Conservation (phyloP, 2,888 invertebrate species). For the Hypolimnas misippus region DNA sequence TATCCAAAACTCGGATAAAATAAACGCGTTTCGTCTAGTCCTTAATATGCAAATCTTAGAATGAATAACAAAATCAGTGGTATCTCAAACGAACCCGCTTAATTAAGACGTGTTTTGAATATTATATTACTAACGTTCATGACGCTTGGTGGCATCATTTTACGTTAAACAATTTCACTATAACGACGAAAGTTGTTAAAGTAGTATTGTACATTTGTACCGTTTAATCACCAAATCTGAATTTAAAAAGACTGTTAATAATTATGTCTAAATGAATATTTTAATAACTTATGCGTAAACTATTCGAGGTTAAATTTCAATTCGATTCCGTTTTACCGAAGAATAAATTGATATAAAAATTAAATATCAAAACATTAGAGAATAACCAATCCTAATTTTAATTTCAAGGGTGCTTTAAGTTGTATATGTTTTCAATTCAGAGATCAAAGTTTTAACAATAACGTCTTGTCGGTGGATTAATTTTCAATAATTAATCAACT, state of each 20-base stretch:
- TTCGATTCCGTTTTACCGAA: no score
- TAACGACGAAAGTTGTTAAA: not conserved
- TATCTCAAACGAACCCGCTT: conserved; percentile 30
- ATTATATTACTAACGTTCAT: conserved; percentile 37
- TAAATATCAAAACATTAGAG: no score
- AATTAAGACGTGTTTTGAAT: conserved; percentile 49
- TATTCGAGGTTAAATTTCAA: no score
- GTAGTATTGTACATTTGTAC: not conserved
- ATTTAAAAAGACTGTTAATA: not conserved
- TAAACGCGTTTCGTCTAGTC: conserved; percentile 18
- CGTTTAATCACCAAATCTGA: not conserved
- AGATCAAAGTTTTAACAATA: no score
- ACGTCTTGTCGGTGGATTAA: no score
- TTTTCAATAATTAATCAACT: no score
- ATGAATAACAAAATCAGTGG: conserved; percentile 39
- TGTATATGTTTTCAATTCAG: no score
- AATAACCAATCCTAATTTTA: no score
- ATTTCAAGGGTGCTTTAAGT: no score
- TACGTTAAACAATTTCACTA: conserved; percentile 7
- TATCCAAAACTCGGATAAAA: not conserved
- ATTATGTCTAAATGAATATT: no score
- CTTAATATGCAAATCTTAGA: conserved; percentile 36
- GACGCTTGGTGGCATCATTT: conserved; percentile 23
- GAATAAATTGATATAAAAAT: no score
- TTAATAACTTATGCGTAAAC: no score